Evolutionary conservation across 2,797 vertebrate genomes (phyloP).

Genomic region (Phrynocephalus vlangalii): DNA sequence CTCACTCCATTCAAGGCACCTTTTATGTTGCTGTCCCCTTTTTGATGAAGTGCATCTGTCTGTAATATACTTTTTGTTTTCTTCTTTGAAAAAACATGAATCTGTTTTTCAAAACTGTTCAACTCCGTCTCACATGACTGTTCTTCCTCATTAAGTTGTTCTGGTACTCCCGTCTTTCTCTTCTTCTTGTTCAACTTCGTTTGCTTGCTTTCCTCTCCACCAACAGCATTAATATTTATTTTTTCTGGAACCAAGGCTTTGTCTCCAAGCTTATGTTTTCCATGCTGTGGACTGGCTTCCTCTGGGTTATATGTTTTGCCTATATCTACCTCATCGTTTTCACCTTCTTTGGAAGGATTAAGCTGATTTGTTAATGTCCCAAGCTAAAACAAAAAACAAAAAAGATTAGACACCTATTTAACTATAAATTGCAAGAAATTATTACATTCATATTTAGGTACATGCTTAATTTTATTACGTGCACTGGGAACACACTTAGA

Average conservation of each 20-base stretch:
- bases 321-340: slow-evolving; percentile 82
- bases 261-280: slow-evolving; percentile 84
- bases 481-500: slow-evolving; percentile 29
- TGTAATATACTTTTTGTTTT: slow-evolving; percentile 67
- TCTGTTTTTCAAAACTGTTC: slow-evolving; percentile 61
- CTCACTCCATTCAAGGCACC: slow-evolving; percentile 73
- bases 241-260: slow-evolving; percentile 77
- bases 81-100: slow-evolving; percentile 60
- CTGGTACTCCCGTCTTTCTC: slow-evolving; percentile 76
- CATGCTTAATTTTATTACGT: slow-evolving; percentile 5
- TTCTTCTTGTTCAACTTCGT: slow-evolving; percentile 79
- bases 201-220: slow-evolving; percentile 73
- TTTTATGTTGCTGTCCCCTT: slow-evolving; percentile 71
- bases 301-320: slow-evolving; percentile 80
- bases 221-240: slow-evolving; percentile 77
- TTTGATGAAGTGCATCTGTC: slow-evolving; percentile 60
- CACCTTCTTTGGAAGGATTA: slow-evolving; percentile 82
- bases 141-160: slow-evolving; percentile 71
- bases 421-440: slow-evolving; percentile 25
- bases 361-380: slow-evolving; percentile 83
- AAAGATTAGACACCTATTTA: slow-evolving; percentile 57
- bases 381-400: slow-evolving; percentile 80
- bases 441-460: slow-evolving; percentile 35
- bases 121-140: slow-evolving; percentile 58
- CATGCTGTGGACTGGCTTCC: slow-evolving; percentile 81